Evolutionary conservation across 2,797 vertebrate species (phyloP), one percentile per base, ranked within the genome.

Genomic region (Holocentrus rufus): DNA sequence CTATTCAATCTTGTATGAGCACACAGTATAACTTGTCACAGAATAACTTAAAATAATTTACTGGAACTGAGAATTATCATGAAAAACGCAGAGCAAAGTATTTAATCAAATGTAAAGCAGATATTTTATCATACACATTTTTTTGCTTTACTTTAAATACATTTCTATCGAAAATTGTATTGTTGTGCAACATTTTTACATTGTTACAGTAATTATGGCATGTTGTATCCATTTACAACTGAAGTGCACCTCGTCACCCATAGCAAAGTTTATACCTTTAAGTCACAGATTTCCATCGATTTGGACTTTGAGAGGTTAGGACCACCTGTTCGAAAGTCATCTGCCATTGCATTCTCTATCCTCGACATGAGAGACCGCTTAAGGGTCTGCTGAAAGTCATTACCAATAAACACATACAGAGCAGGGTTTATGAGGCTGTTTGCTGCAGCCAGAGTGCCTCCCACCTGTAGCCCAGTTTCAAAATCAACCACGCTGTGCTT

Each of bases 371-470:
- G 44, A 30, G 94, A 92, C 18, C 86, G 77, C 81, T 91, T 95
- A 22, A 98, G 93, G 53, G 92, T 96, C 86, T 36, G 70, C 62
- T 93, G 95, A 57, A 97, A 97, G 89, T 97, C 94, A 47, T 95
- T 94, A 4, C 96, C 96, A 87, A 96, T 91, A 82, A 97, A 96
- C 65, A 97, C 95, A 0, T 97, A 98, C 27, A 98, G 92, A 42
- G 96, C 78, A 0, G 97, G 97, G 58, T 96, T 97, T 83, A 97
- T 89, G 65, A 96, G 95, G 79, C 95, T 95, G 91, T 97, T 97
- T 76, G 94, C 92, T 0, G 94, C 92, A 0, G 96, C 96, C 0
- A 97, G 61, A 0, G 94, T 94, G 0, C 87, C 90, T 31, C 95
- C 95, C 14, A 96, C 82, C 1, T 93, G 93, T 49, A 96, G 22